phyloP scores from a whole-genome alignment of 2,888 invertebrate species.

The Dynastes grantii region DNA sequence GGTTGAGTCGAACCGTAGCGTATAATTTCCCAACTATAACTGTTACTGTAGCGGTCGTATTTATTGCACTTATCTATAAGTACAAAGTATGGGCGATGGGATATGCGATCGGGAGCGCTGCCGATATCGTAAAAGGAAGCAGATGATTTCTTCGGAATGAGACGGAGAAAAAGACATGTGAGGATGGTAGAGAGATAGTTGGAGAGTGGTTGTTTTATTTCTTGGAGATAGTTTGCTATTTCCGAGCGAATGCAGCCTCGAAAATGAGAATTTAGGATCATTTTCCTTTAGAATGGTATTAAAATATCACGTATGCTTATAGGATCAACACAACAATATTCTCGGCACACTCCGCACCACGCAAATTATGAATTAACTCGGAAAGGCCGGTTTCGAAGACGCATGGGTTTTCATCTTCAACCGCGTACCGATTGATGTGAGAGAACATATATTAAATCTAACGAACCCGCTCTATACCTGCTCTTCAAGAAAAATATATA shows the following conservation, averaged over 20 bases:
- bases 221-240: not conserved
- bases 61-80: slow-evolving; percentile 45
- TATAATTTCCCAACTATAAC: slow-evolving; percentile 44
- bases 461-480: too few relatives aligned
- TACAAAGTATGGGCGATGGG: slow-evolving; percentile 21
- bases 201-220: not conserved
- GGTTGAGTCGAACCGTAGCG: slow-evolving; percentile 3
- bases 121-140: slow-evolving; percentile 22
- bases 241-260: not conserved
- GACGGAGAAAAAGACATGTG: not conserved
- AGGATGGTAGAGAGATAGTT: not conserved
- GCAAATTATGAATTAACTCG: too few relatives aligned
- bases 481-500: too few relatives aligned
- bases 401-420: too few relatives aligned
- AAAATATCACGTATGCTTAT: too few relatives aligned
- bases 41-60: slow-evolving; percentile 38
- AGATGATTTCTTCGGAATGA: not conserved
- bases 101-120: not conserved
- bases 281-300: not conserved
- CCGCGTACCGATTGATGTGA: too few relatives aligned
- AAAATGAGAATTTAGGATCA: not conserved
- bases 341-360: too few relatives aligned
- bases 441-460: too few relatives aligned
- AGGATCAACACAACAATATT: too few relatives aligned
- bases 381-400: too few relatives aligned